phyloP scores from a whole-genome alignment of 2,797 vertebrate genomes.

The Myotis findleyi region DNA sequence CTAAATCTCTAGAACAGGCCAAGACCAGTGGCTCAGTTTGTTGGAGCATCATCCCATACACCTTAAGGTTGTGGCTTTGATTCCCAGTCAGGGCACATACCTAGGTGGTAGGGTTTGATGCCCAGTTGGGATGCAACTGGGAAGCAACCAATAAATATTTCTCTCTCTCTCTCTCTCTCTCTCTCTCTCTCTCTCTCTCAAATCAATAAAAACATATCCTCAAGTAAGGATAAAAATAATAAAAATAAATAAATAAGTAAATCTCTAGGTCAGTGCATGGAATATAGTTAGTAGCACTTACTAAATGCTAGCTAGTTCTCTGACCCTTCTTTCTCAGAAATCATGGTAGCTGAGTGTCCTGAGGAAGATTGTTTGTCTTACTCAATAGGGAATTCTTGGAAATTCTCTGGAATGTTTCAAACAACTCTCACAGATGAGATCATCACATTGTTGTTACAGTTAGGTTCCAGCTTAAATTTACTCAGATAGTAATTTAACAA shows the following conservation, averaged over 20 bases:
- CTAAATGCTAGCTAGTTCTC: background rate
- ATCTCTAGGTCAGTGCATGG: background rate
- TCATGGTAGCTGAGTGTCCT: background rate
- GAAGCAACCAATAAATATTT: no score
- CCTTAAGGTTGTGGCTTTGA: background rate
- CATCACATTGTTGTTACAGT: background rate
- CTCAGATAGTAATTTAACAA: background rate
- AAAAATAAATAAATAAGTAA: background rate
- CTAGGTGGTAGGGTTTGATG: background rate
- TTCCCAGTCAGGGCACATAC: background rate
- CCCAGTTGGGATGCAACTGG: background rate
- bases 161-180: no score
- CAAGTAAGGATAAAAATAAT: background rate
- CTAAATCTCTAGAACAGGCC: background rate
- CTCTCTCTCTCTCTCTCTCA: no score
- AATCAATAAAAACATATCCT: background rate
- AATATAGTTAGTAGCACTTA: background rate
- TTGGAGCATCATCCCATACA: background rate
- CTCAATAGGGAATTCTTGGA: background rate
- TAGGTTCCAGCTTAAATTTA: background rate
- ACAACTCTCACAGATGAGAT: background rate
- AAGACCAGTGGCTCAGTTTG: background rate
- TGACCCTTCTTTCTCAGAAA: background rate
- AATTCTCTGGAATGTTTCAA: background rate
- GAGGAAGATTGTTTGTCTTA: background rate